Conservation (phyloP, 2,113 vertebrate species). For the Pseudonaja textilis region DNA sequence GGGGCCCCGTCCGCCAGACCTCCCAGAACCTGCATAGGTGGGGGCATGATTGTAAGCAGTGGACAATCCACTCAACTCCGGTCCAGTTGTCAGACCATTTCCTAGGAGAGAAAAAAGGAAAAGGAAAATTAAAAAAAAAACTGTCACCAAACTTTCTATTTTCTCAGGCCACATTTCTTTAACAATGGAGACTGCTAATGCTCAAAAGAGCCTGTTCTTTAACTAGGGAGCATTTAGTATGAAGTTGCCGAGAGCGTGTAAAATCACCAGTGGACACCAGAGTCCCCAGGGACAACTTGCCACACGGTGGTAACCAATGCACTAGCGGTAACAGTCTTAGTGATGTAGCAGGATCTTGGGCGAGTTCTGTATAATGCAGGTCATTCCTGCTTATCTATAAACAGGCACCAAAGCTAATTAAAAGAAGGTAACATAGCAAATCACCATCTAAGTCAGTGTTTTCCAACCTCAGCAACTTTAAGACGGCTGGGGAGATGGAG, state of each 20-base stretch:
- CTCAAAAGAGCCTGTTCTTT: not conserved
- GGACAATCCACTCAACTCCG: constrained; percentile 68
- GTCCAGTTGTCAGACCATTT: constrained; percentile 81
- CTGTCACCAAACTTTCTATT: not conserved
- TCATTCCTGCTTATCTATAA: not conserved
- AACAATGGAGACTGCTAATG: accelerated
- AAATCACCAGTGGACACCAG: not conserved
- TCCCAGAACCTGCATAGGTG: constrained; percentile 73
- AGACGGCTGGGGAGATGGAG: not conserved
- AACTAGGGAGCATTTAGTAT: not conserved
- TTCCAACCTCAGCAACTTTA: not conserved
- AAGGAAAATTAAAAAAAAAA: constrained; percentile 35
- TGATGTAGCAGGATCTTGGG: not conserved
- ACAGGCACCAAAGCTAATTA: not conserved
- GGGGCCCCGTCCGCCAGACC: constrained; percentile 82
- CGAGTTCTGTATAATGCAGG: not conserved
- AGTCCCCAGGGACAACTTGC: not conserved
- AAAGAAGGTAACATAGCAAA: not conserved
- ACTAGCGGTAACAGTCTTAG: not conserved
- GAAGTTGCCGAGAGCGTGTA: not conserved
- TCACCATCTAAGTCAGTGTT: not conserved
- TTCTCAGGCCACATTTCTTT: not conserved
- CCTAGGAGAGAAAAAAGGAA: constrained; percentile 67
- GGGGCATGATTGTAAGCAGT: constrained; percentile 70
- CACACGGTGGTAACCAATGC: not conserved